These are phyloP conservation scores for Drosophila lowei DNA, from an alignment of 1,140 invertebrate genomes.

Conservation along the genomic window DNA sequence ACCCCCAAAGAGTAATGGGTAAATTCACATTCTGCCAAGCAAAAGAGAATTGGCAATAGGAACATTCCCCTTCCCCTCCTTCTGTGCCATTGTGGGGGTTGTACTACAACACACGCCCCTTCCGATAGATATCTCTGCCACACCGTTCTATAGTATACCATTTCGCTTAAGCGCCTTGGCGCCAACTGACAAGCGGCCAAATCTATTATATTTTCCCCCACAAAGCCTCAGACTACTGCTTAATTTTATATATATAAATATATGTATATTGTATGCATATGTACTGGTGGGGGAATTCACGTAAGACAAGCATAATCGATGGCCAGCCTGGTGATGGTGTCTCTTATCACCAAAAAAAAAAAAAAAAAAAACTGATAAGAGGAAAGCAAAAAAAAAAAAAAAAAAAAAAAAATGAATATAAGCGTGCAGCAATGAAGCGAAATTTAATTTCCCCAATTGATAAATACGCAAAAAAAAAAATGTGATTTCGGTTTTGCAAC, in stretches of 20 bases:
- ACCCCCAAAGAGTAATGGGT: too few species aligned
- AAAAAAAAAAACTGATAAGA: slow-evolving; percentile 29
- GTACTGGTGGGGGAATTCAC: slow-evolving; percentile 33
- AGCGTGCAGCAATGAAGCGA: slow-evolving; percentile 29
- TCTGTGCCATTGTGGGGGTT: too few species aligned
- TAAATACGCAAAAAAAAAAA: slow-evolving; percentile 26
- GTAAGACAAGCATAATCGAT: slow-evolving; percentile 60
- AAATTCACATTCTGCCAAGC: neutral
- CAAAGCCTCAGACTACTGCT: slow-evolving; percentile 33
- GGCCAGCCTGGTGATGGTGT: slow-evolving; percentile 15
- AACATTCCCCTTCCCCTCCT: neutral
- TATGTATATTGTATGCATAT: slow-evolving; percentile 3
- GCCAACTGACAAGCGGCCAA: slow-evolving; percentile 48
- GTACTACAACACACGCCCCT: slow-evolving; percentile 25
- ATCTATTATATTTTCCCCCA: slow-evolving; percentile 39
- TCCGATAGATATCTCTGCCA: slow-evolving; percentile 27
- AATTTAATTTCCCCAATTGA: slow-evolving; percentile 46
- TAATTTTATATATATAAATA: neutral
- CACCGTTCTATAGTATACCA: slow-evolving; percentile 6
- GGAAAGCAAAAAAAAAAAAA: slow-evolving; percentile 12
- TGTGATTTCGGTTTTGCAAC: slow-evolving; percentile 9
- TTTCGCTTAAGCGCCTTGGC: slow-evolving; percentile 56
- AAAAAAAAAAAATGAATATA: neutral
- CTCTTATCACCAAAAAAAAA: slow-evolving; percentile 30
- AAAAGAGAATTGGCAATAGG: slow-evolving; percentile 41